phyloP scores from a whole-genome alignment of 2,113 vertebrate genomes.

The Loxodonta africana region DNA sequence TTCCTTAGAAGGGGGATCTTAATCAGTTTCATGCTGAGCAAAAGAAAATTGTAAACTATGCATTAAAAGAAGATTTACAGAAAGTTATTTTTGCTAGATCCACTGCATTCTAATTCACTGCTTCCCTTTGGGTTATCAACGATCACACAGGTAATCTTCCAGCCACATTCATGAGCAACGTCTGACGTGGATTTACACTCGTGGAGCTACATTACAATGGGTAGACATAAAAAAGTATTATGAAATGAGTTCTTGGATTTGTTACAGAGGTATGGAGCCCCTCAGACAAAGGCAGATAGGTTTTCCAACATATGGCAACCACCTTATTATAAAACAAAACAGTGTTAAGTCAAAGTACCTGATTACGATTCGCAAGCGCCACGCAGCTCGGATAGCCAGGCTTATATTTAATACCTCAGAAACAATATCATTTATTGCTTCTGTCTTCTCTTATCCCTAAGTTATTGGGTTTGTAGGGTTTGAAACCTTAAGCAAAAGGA shows the following conservation, averaged over 20 bases:
- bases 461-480: conserved; percentile 93
- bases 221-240: conserved; percentile 98
- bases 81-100: conserved; percentile 90
- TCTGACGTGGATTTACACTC: conserved; percentile 95
- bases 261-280: conserved; percentile 90
- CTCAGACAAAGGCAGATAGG: conserved; percentile 90
- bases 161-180: conserved; percentile 92
- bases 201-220: conserved; percentile 97
- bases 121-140: conserved; percentile 86
- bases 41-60: conserved; percentile 91
- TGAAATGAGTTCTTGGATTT: conserved; percentile 95
- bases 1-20: conserved; percentile 85
- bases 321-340: conserved; percentile 93
- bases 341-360: conserved; percentile 98
- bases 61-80: conserved; percentile 91
- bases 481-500: conserved; percentile 97
- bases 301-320: conserved; percentile 93
- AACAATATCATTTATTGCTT: conserved; percentile 99
- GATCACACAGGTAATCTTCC: conserved; percentile 90
- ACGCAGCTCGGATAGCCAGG: conserved; percentile 94
- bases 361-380: conserved; percentile 98
- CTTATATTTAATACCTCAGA: conserved; percentile 97
- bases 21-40: conserved; percentile 91
- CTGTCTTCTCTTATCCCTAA: conserved; percentile 95
- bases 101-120: conserved; percentile 90